Base-by-base conservation (phyloP, 2,888 invertebrate species). In the Prosopocoilus inquinatus region DNA sequence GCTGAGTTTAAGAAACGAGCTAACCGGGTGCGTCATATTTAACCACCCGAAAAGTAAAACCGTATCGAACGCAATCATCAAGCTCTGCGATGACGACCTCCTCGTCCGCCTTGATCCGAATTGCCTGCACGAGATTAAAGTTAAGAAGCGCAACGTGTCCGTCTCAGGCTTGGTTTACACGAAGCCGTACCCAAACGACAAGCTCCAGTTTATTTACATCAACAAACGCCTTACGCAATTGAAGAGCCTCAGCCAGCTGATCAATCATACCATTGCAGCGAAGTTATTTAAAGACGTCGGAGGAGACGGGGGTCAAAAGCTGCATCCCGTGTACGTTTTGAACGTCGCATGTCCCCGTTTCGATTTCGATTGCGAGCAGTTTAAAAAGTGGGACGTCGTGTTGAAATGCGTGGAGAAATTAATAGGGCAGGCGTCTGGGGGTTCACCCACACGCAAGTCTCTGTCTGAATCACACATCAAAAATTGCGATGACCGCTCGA, bases 1-100 rank as follows among this genome's bases (percentile, higher is more conserved):
- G 8, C 80, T 91, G 62, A 85, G 84, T 56, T 73, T 91, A 47
- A 78, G 88, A 63, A 86, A 91, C 73, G 87, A 90, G 67, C 74
- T 77, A 1, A 80, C 75, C 43, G 81, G 83, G 49, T 79, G 82
- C 66, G 78, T 87, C 1, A 62, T 87, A 16, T 75, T 88, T 34
- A 81, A 84, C 70, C 80, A 83, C 33, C 80, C 80, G 35, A 86
- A 84, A 70, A 79, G 79, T 59, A 76, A 79, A 51, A 78, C 82
- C 63, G 75, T 84, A 8, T 74, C 81, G 53, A 79, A 81, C 65
- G 80, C 83, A 11, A 77, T 88, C 51, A 70, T 70, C 3, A 71
- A 73, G 55, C 66, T 84, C 34, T 79, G 79, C 70, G 79, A 80
- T 1, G 64, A 75, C n/a, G n/a, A n/a, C n/a, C n/a, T n/a, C n/a